phyloP scores from a whole-genome alignment of 2,113 vertebrate species.

The Boulengeromyrus knoepffleri region DNA sequence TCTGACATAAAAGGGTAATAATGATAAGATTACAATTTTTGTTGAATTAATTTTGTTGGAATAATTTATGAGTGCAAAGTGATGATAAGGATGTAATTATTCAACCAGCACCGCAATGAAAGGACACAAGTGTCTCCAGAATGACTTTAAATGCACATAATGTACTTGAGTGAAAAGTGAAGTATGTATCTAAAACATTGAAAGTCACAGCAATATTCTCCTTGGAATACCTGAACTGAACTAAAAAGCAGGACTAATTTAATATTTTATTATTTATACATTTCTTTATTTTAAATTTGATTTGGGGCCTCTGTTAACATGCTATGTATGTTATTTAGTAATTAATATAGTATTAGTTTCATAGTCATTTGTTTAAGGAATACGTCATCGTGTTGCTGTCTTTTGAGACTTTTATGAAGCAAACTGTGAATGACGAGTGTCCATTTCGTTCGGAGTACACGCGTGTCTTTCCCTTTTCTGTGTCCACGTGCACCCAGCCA shows the following conservation, averaged over 20 bases:
- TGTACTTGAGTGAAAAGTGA: neutral
- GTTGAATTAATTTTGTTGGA: neutral
- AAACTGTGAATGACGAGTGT: neutral
- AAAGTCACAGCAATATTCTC: neutral
- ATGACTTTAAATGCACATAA: conserved; percentile 7
- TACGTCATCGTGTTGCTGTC: neutral
- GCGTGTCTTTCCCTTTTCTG: neutral
- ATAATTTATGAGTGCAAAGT: neutral
- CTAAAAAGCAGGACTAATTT: neutral
- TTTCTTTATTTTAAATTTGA: neutral
- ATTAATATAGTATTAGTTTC: neutral
- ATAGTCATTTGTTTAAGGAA: neutral
- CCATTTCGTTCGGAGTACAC: neutral
- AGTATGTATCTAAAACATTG: neutral
- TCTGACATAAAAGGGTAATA: neutral
- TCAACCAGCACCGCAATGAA: neutral
- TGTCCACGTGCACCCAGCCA: neutral
- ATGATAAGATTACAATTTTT: neutral
- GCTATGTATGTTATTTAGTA: neutral
- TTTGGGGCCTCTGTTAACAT: neutral
- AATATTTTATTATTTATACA: neutral
- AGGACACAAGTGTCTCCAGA: neutral
- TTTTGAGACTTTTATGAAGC: neutral
- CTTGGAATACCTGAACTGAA: neutral
- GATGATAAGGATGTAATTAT: conserved; percentile 1